These are phyloP conservation scores for Albula glossodonta DNA, from an alignment of 2,113 vertebrate species.

Conservation along the genomic window DNA sequence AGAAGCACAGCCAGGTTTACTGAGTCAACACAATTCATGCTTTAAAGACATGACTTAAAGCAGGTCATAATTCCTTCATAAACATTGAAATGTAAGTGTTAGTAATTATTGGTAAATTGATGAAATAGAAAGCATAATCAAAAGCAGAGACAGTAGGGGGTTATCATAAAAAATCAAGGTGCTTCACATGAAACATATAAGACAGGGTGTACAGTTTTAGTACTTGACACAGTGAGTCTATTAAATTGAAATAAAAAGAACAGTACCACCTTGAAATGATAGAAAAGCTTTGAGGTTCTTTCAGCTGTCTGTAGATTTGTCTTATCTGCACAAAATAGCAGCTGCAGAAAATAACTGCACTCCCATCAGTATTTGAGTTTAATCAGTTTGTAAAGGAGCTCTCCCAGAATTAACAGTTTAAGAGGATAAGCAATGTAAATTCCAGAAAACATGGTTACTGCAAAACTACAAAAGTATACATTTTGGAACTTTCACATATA, in stretches of 20 bases:
- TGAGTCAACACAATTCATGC: not conserved
- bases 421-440: not conserved
- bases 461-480: too few relatives aligned
- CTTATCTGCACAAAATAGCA: not conserved
- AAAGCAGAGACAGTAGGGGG: not conserved
- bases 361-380: not conserved
- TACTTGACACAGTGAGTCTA: not conserved
- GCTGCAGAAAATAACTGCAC: not conserved
- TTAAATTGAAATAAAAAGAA: not conserved
- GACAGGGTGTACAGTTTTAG: not conserved
- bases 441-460: not conserved
- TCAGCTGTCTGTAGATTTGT: not conserved
- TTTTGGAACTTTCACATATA: too few relatives aligned
- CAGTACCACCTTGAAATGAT: not conserved
- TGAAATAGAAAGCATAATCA: not conserved
- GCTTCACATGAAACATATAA: not conserved
- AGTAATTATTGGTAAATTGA: not conserved
- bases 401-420: not conserved
- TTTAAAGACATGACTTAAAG: not conserved
- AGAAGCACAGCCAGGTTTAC: not conserved
- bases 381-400: not conserved
- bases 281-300: not conserved
- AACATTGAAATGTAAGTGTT: not conserved
- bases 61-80: not conserved
- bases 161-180: not conserved